Evolutionary conservation across 2,113 vertebrate species (phyloP).

Genomic region (Callopanchax toddi): DNA sequence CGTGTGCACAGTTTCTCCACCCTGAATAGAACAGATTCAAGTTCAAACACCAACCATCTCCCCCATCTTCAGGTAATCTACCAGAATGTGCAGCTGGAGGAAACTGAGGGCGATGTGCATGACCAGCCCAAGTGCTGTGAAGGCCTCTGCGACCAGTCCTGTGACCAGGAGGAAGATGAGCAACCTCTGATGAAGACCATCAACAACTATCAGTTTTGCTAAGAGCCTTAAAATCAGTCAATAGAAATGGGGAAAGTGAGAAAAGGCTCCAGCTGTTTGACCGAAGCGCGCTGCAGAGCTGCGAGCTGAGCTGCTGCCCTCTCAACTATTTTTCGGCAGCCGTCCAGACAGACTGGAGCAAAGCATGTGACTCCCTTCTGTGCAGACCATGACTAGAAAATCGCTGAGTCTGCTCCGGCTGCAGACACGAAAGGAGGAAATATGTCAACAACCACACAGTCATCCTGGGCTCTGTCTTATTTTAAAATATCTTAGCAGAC

Average conservation of each 20-base stretch:
- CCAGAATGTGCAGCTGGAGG: slow-evolving; percentile 73
- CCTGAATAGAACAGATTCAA: no score
- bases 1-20: no score
- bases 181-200: slow-evolving; percentile 90
- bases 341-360: slow-evolving; percentile 44
- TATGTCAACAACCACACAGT: slow-evolving; percentile 35
- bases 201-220: slow-evolving; percentile 97
- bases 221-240: slow-evolving; percentile 33
- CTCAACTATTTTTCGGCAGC: slow-evolving; percentile 46
- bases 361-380: slow-evolving; percentile 63
- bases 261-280: slow-evolving; percentile 11
- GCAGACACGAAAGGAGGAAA: slow-evolving; percentile 56
- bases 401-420: slow-evolving; percentile 40
- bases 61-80: slow-evolving; percentile 65
- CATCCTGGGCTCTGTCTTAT: slow-evolving; percentile 22
- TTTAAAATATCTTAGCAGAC: background rate
- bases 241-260: background rate
- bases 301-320: slow-evolving; percentile 29
- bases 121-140: slow-evolving; percentile 80
- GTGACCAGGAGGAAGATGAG: slow-evolving; percentile 82
- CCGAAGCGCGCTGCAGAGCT: slow-evolving; percentile 1
- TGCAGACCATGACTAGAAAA: slow-evolving; percentile 59
- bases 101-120: slow-evolving; percentile 66
- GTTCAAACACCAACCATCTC: slow-evolving; percentile 11
- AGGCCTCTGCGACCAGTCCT: slow-evolving; percentile 86